Evolutionary conservation across 2,113 vertebrate genomes (phyloP).

Genomic region (Sander lucioperca): DNA sequence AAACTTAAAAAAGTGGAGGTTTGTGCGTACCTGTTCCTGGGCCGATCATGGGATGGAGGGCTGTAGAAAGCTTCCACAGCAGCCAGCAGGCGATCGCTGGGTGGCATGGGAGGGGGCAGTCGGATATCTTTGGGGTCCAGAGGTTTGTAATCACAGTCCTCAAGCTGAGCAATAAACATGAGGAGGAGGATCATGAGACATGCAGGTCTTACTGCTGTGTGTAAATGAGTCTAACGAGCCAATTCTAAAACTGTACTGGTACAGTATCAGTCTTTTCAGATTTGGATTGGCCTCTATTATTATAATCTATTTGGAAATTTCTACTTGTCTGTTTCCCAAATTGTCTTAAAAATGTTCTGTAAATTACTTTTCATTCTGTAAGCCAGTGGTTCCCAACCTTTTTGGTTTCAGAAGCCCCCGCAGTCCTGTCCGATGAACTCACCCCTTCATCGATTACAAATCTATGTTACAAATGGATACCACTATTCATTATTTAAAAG

Average conservation of each 20-base stretch:
- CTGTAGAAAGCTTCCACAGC: conserved; percentile 99
- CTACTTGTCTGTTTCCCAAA: neutral
- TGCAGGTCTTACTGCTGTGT: neutral
- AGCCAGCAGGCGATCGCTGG: conserved; percentile 95
- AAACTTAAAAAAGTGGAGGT: no score
- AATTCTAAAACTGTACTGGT: neutral
- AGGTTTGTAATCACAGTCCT: conserved; percentile 97
- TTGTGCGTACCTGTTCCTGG: conserved; percentile 92
- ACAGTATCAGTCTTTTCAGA: neutral
- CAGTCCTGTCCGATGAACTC: no score
- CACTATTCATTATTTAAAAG: no score
- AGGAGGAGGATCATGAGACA: conserved; percentile 22
- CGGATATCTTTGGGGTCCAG: conserved; percentile 98
- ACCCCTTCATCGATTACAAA: no score
- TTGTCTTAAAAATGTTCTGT: neutral
- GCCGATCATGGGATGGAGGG: conserved; percentile 96
- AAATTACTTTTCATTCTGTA: neutral
- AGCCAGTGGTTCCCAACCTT: neutral
- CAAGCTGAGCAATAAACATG: conserved; percentile 85
- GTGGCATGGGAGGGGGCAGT: conserved; percentile 97
- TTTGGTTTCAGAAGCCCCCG: no score
- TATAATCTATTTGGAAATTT: neutral
- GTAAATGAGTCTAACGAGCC: neutral
- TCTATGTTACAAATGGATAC: no score
- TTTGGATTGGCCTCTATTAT: neutral